Conservation (phyloP, 2,888 invertebrate genomes). For the Leptinotarsa haldemani region DNA sequence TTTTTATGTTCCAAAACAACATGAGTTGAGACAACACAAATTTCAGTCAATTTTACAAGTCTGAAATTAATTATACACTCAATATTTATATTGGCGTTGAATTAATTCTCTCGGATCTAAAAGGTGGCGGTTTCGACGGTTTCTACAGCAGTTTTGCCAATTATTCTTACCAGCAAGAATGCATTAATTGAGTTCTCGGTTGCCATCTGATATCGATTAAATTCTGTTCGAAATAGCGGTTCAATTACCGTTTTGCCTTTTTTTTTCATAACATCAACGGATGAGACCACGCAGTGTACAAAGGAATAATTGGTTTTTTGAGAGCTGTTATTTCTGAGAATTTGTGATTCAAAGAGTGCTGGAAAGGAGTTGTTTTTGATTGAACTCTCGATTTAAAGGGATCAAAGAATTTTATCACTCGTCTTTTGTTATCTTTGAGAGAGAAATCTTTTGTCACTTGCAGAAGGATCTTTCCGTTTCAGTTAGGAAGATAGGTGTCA, state of each 20-base stretch:
- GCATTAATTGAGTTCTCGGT: neutral
- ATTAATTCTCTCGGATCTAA: neutral
- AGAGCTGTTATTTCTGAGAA: conserved; percentile 1
- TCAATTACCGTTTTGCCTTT: conserved; percentile 5
- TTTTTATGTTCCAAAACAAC: too few species aligned
- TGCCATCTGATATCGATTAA: conserved; percentile 9
- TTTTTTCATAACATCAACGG: neutral
- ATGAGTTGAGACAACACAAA: too few species aligned
- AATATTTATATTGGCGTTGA: neutral
- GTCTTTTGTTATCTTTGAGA: neutral
- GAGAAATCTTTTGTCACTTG: neutral
- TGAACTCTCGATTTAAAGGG: neutral
- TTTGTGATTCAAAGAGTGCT: conserved; percentile 4
- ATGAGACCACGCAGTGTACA: conserved; percentile 5
- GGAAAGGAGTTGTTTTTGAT: neutral
- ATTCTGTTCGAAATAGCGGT: neutral
- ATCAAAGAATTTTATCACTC: neutral
- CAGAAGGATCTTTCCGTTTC: neutral
- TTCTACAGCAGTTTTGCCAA: neutral
- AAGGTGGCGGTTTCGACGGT: neutral
- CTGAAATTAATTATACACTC: neutral
- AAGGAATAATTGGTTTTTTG: conserved; percentile 12
- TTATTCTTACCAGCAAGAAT: neutral
- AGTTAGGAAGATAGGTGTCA: neutral
- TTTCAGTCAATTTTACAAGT: neutral